Conservation (phyloP, 2,113 vertebrate species). For the Laterallus jamaicensis region DNA sequence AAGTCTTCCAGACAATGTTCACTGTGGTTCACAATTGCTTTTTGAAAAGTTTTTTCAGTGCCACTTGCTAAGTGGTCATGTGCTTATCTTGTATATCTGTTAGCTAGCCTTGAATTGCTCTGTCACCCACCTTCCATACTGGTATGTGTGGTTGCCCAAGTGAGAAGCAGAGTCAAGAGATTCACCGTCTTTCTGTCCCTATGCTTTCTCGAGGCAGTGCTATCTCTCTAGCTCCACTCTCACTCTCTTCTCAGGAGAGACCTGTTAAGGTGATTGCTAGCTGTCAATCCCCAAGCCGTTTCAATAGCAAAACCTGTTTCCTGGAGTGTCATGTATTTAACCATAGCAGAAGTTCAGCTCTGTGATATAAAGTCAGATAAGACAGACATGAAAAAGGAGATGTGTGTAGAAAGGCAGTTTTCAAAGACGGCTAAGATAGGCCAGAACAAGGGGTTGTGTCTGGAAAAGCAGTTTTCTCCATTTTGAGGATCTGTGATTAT, state of each 20-base stretch:
- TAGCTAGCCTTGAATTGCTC: not conserved
- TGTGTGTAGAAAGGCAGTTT: not conserved
- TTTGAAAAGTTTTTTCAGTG: not conserved
- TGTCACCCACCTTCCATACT: not conserved
- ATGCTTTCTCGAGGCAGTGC: not conserved
- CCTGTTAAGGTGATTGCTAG: not conserved
- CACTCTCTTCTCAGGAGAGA: not conserved
- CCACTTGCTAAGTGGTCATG: not conserved
- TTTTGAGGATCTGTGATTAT: not conserved
- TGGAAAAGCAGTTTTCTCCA: not conserved
- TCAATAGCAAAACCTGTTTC: not conserved
- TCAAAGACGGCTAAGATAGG: not conserved
- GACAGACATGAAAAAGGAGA: not conserved
- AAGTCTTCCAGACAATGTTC: not conserved
- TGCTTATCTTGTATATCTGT: not conserved
- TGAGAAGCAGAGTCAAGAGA: not conserved
- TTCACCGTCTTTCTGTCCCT: not conserved
- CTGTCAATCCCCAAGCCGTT: not conserved
- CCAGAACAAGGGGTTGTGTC: not conserved
- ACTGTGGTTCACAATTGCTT: not conserved
- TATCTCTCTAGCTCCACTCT: not conserved
- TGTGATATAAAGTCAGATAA: not conserved
- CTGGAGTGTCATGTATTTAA: not conserved
- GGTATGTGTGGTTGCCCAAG: rapidly evolving
- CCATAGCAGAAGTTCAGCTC: not conserved